phyloP scores from a whole-genome alignment of 2,797 vertebrate genomes.

The Knipowitschia caucasica region DNA sequence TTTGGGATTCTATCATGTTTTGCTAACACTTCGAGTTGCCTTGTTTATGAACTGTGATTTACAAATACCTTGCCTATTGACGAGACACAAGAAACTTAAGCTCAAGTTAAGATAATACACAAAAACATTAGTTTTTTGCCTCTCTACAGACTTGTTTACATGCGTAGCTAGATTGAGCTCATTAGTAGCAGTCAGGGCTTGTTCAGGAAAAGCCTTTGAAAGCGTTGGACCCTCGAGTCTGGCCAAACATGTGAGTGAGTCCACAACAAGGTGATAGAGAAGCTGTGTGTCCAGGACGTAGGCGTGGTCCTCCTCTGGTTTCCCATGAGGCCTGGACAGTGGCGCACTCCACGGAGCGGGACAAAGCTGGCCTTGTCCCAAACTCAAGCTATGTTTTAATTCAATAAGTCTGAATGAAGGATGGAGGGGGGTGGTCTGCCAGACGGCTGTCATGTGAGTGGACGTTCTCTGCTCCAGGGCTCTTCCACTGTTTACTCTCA shows the following conservation, averaged over 20 bases:
- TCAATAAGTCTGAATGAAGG: constrained; percentile 32
- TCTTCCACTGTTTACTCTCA: constrained; percentile 1
- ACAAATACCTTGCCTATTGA: too few species aligned
- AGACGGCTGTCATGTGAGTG: constrained; percentile 15
- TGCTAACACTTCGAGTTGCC: too few species aligned
- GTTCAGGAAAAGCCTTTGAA: background rate
- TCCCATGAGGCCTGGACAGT: constrained; percentile 21
- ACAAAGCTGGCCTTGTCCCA: constrained; percentile 44
- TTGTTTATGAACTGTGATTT: too few species aligned
- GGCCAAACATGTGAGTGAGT: background rate
- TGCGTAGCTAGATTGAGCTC: background rate
- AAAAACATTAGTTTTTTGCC: too few species aligned
- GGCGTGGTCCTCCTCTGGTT: constrained; percentile 24
- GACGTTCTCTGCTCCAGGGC: background rate
- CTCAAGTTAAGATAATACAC: too few species aligned
- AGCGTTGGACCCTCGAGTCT: background rate
- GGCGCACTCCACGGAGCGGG: constrained; percentile 4
- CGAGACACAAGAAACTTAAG: too few species aligned
- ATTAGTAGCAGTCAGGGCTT: background rate
- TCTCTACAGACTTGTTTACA: too few species aligned
- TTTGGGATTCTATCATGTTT: too few species aligned
- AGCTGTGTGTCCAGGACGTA: constrained; percentile 8
- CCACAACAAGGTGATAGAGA: constrained; percentile 10
- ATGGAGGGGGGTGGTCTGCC: constrained; percentile 21
- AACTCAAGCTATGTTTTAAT: constrained; percentile 41